These are phyloP conservation scores for Morone chrysops DNA, from an alignment of 2,113 vertebrate genomes.

Conservation along the genomic window DNA sequence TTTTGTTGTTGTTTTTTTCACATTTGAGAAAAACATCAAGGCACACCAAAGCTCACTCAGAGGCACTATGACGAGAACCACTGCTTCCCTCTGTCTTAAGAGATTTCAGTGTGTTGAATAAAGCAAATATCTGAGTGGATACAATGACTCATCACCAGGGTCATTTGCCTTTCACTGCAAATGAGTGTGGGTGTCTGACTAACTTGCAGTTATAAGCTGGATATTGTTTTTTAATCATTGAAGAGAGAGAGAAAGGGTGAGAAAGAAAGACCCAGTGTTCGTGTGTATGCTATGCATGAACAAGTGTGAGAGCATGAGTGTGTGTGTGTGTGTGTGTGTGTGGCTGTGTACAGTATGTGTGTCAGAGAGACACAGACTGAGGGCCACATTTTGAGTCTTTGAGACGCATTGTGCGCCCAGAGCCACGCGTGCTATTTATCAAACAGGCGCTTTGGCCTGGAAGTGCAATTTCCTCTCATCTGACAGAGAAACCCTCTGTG, in stretches of 20 bases:
- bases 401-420: constrained; percentile 30
- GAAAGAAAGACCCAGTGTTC: constrained; percentile 37
- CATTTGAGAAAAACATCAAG: constrained; percentile 43
- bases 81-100: constrained; percentile 55
- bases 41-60: constrained; percentile 54
- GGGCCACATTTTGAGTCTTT: constrained; percentile 49
- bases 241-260: constrained; percentile 45
- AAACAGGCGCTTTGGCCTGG: constrained; percentile 44
- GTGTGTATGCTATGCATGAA: constrained; percentile 32
- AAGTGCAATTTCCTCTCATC: constrained; percentile 59
- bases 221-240: constrained; percentile 84
- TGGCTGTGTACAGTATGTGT: constrained; percentile 40
- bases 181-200: constrained; percentile 86
- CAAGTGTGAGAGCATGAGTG: not conserved
- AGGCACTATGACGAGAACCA: constrained; percentile 56
- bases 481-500: constrained; percentile 40
- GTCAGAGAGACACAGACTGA: constrained; percentile 49
- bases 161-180: constrained; percentile 86
- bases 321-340: not conserved
- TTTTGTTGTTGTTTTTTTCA: constrained; percentile 1
- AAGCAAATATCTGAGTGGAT: constrained; percentile 77
- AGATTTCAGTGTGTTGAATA: constrained; percentile 75
- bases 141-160: constrained; percentile 85
- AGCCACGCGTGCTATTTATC: constrained; percentile 53
- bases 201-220: constrained; percentile 83